Conservation (phyloP, 2,888 invertebrate genomes). For the Frankliniella intonsa region DNA sequence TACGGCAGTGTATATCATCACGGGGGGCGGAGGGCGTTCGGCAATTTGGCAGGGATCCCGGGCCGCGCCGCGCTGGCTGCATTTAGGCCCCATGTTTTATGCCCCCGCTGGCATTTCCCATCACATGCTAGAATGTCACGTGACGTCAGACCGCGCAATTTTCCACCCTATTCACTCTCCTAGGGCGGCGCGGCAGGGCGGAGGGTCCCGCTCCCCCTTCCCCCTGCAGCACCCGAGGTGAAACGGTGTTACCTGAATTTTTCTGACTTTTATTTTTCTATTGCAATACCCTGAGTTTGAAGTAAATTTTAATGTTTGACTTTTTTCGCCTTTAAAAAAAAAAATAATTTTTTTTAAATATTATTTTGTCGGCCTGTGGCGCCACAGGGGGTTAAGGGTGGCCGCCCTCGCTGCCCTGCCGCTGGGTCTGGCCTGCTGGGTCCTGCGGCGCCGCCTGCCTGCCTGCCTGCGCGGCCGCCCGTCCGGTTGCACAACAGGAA, state of each 20-base stretch:
- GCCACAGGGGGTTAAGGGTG: no score
- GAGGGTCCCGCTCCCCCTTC: not conserved
- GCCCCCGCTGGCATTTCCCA: constrained; percentile 12
- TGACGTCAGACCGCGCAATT: not conserved
- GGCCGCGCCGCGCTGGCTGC: no score
- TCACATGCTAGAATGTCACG: constrained; percentile 11
- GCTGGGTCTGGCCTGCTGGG: not conserved
- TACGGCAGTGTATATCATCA: no score
- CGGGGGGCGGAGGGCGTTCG: not conserved
- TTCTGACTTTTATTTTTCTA: no score
- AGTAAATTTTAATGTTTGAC: no score
- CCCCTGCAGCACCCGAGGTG: no score
- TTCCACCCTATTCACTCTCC: not conserved
- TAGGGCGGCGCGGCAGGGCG: not conserved
- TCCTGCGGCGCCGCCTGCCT: not conserved
- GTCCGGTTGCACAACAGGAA: constrained; percentile 18
- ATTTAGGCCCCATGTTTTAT: not conserved
- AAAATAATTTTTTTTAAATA: no score
- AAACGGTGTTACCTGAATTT: no score
- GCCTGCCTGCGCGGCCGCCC: not conserved
- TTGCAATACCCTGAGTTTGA: no score
- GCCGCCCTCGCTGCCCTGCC: not conserved
- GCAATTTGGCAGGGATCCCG: not conserved
- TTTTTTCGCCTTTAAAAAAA: no score
- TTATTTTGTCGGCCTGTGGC: no score